phyloP scores from a whole-genome alignment of 2,888 invertebrate species.

The Harpagoxenus sublaevis region DNA sequence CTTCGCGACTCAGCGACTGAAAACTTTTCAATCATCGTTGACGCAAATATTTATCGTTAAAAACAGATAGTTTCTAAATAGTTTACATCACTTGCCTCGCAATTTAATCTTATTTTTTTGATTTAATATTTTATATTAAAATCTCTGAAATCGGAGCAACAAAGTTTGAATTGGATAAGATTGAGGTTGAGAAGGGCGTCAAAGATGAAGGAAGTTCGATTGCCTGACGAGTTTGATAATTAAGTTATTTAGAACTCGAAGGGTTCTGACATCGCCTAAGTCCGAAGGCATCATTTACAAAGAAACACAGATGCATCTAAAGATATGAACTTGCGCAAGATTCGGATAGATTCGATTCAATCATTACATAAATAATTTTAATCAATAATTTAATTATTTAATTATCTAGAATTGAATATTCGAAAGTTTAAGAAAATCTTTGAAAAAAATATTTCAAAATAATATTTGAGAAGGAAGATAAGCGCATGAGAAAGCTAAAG shows the following conservation, averaged over 20 bases:
- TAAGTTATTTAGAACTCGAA: slow-evolving; percentile 41
- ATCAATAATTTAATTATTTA: slow-evolving; percentile 1
- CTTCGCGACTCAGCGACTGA: neutral
- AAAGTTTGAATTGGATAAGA: slow-evolving; percentile 13
- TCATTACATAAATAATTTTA: neutral
- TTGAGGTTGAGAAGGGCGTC: slow-evolving; percentile 20
- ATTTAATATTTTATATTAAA: slow-evolving; percentile 28
- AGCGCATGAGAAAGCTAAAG: slow-evolving; percentile 11
- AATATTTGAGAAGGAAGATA: slow-evolving; percentile 1
- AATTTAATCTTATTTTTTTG: neutral
- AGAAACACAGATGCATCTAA: neutral
- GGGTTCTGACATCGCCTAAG: slow-evolving; percentile 4
- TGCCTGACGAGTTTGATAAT: slow-evolving; percentile 39
- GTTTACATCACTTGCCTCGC: neutral
- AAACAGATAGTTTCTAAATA: neutral
- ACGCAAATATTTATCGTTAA: no score
- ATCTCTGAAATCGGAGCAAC: neutral
- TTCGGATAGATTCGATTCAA: neutral
- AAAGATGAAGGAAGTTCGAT: slow-evolving; percentile 43
- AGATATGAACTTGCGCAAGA: neutral
- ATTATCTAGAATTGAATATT: neutral
- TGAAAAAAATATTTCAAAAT: neutral
- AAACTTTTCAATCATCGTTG: neutral
- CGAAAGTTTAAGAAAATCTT: neutral
- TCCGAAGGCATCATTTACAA: slow-evolving; percentile 12